phyloP scores from a whole-genome alignment of 2,888 invertebrate species.

The Diabrotica balteata region DNA sequence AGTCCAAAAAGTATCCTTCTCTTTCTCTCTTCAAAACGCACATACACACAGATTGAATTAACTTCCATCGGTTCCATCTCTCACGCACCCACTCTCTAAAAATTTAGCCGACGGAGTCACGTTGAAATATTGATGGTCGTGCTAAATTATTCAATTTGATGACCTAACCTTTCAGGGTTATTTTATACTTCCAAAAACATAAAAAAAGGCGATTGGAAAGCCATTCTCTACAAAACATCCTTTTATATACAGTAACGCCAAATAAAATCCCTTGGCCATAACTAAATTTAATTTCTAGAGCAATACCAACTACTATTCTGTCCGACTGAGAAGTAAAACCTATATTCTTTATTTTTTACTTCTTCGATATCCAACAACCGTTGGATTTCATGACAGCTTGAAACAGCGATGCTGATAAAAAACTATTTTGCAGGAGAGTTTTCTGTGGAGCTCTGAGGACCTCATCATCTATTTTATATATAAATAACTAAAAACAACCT shows the following conservation, averaged over 20 bases:
- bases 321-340: too few species aligned
- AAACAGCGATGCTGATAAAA: too few species aligned
- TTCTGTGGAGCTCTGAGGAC: too few species aligned
- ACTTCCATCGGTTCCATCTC: conserved; percentile 51
- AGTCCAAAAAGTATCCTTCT: conserved; percentile 47
- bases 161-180: conserved; percentile 50
- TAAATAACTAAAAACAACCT: too few species aligned
- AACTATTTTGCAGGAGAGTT: too few species aligned
- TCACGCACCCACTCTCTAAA: conserved; percentile 47
- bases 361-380: too few species aligned
- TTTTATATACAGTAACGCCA: background rate
- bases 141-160: conserved; percentile 55
- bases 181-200: conserved; percentile 26
- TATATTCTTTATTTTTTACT: too few species aligned
- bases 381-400: too few species aligned
- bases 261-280: background rate
- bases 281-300: background rate
- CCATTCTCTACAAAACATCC: background rate
- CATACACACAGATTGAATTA: conserved; percentile 50
- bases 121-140: conserved; percentile 54
- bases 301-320: too few species aligned
- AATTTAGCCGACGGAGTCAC: conserved; percentile 44
- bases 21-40: conserved; percentile 39
- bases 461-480: too few species aligned
- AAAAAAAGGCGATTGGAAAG: conserved; percentile 21